Percentiles rank a stretch among this genome's conserved stretches.
Evolutionary conservation across 2,888 invertebrate genomes (phyloP).

Genomic region (Gandaritis pyraliata): DNA sequence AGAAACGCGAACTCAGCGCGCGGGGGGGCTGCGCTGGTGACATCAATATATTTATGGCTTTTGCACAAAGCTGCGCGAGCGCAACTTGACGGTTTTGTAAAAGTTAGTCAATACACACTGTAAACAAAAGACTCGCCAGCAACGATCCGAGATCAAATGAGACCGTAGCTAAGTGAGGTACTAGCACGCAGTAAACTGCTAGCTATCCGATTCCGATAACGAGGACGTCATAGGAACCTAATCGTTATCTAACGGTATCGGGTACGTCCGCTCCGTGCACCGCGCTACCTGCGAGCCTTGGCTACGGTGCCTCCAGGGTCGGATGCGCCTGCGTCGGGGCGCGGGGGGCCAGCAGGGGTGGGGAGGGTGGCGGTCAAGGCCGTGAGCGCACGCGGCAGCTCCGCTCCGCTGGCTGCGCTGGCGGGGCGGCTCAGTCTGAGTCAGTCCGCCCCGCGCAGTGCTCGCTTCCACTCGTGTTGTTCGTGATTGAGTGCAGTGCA

Average conservation of each 20-base stretch:
- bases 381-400: constrained; percentile 55
- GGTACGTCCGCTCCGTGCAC: neutral
- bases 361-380: constrained; percentile 69
- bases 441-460: constrained; percentile 38
- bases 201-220: no score
- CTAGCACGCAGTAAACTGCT: no score
- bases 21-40: constrained; percentile 3
- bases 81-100: constrained; percentile 1
- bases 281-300: constrained; percentile 15
- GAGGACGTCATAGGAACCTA: no score
- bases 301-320: constrained; percentile 10
- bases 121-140: neutral
- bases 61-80: constrained; percentile 17
- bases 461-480: constrained; percentile 37
- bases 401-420: constrained; percentile 32
- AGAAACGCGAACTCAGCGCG: neutral
- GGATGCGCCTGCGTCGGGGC: constrained; percentile 34
- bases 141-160: neutral
- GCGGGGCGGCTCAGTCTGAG: constrained; percentile 10
- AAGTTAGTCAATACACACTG: constrained; percentile 2
- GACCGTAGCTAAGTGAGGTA: no score
- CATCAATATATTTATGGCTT: constrained; percentile 20
- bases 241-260: no score
- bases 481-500: constrained; percentile 49
- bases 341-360: constrained; percentile 49